These are phyloP conservation scores for Chionis minor DNA, from an alignment of 2,113 vertebrate genomes.

Conservation along the genomic window DNA sequence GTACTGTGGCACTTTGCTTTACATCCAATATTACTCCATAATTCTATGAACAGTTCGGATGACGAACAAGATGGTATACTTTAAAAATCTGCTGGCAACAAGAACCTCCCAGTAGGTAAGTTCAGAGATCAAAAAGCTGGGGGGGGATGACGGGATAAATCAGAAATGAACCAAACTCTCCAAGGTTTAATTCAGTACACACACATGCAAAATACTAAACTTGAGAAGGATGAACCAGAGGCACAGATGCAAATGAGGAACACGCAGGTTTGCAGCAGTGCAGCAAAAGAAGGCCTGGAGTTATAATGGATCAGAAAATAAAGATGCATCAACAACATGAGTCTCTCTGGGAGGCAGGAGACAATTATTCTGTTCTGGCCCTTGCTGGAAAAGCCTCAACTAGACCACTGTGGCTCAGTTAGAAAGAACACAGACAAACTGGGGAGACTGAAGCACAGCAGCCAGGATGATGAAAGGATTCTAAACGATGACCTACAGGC, in stretches of 20 bases:
- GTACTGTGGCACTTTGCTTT: not conserved
- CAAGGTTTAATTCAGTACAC: not conserved
- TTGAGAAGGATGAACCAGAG: not conserved
- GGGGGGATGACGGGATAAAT: no score
- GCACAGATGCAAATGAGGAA: not conserved
- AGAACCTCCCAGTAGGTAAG: not conserved
- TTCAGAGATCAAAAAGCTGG: not conserved
- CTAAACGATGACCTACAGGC: not conserved
- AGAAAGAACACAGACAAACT: not conserved
- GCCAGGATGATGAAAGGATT: conserved; percentile 4
- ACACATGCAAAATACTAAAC: not conserved
- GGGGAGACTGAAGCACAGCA: not conserved
- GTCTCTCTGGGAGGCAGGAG: not conserved
- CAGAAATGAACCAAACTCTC: not conserved
- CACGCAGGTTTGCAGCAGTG: not conserved
- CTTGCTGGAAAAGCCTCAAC: not conserved
- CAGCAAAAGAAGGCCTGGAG: not conserved
- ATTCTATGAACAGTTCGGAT: not conserved
- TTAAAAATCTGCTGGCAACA: not conserved
- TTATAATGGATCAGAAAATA: conserved; percentile 13
- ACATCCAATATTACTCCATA: not conserved
- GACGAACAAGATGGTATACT: not conserved
- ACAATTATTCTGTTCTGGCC: not conserved
- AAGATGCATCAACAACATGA: not conserved
- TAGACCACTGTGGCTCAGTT: not conserved